Base-by-base conservation (phyloP, 2,113 vertebrate species). In the Aepyceros melampus region DNA sequence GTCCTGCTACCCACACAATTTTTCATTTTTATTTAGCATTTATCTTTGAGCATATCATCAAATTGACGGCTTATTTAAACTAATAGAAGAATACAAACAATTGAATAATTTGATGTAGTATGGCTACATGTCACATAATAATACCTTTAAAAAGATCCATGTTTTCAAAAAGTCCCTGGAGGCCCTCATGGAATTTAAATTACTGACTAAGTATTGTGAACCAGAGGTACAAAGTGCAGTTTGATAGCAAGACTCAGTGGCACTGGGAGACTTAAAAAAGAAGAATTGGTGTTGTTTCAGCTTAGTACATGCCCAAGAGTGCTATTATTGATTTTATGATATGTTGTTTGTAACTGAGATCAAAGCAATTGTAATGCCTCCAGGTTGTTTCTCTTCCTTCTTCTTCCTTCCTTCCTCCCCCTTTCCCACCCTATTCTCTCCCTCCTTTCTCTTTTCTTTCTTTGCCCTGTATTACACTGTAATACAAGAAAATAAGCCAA, bases 291-390 rank as follows among this genome's bases (percentile, higher is more conserved):
- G 2, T 79, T 95, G 13, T 96, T 97, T 89, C 56, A 95, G 45
- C 16, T 84, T 55, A 81, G 14, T 16, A 47, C 29, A 86, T 94
- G 67, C 55, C 91, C 86, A 79, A 0, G 2, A 94, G 71, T 55
- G n/a, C 58, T 82, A 33, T 43, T 89, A 98, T 87, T 87, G 91
- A 97, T 97, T 97, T 97, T 94, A 85, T 93, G 55, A 91, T 92
- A 92, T 83, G 21, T 89, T 8, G 27, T 87, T 97, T 96, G 53
- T 94, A 89, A 93, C 29, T 92, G 88, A 97, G n/a, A 91, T 89
- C 56, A 94, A 97, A 97, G 5, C 43, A 93, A 29, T 83, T 8
- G 2, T 36, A 89, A 82, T 93, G 1, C 5, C 47, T 62, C 17
- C 23, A 71, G 5, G 15, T 74, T 93, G 81, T 49, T 51, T 81